These are phyloP conservation scores for Ophioderma brevispina DNA, from an alignment of 35 echinoderm and acorn worm genomes.

Conservation along the genomic window DNA sequence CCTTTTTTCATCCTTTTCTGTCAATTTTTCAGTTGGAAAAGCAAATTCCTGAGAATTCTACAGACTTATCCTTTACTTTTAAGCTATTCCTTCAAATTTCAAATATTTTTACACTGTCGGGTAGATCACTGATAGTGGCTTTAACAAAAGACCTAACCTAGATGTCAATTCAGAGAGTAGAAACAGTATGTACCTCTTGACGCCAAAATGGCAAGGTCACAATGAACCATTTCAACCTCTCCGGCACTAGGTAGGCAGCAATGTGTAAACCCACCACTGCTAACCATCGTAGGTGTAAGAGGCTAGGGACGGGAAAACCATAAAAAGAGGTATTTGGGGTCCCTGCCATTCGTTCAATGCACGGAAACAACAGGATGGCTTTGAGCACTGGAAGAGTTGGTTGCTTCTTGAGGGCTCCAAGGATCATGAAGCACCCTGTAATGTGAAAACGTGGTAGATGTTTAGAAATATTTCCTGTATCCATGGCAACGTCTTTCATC, in stretches of 20 bases:
- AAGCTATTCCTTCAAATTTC: no score
- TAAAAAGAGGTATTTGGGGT: conserved; percentile 33
- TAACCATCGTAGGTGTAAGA: conserved; percentile 28
- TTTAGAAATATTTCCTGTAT: not conserved
- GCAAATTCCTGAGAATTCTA: no score
- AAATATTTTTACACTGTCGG: no score
- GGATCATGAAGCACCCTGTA: conserved; percentile 64
- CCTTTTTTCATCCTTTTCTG: no score
- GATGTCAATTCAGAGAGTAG: no score
- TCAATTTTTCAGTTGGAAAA: no score
- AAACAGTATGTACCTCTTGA: not conserved
- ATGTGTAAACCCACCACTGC: not conserved
- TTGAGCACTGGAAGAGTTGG: conserved; percentile 46
- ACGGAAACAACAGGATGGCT: conserved; percentile 53
- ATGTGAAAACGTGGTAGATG: not conserved
- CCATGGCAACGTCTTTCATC: no score
- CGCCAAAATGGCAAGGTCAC: not conserved
- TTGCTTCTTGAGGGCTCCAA: conserved; percentile 35
- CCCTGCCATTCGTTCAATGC: conserved; percentile 38
- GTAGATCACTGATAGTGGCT: no score
- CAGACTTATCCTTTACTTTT: no score
- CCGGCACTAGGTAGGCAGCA: conserved; percentile 31
- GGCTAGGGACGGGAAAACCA: conserved; percentile 16
- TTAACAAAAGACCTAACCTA: no score
- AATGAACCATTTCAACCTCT: conserved; percentile 34